A percentile compares a stretch with the other conserved stretches of the same genome.
Conservation (phyloP, 1,140 invertebrate genomes). For the Drosophila nikananu region DNA sequence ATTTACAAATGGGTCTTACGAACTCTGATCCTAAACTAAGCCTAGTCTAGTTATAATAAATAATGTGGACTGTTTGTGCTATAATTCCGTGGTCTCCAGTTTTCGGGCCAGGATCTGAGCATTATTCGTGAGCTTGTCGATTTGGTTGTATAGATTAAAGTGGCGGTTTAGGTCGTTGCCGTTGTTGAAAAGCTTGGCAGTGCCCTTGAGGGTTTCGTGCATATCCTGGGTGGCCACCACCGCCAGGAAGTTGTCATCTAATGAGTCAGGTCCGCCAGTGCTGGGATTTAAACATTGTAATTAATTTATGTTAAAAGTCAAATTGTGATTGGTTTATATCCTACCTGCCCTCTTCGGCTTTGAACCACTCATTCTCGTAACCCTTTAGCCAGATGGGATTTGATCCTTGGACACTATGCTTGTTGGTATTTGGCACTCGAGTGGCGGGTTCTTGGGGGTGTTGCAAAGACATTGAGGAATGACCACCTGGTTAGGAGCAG, state of each 20-base stretch:
- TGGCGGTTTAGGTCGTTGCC: constrained; percentile 87
- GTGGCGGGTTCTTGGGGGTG: constrained; percentile 82
- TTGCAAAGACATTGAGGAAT: constrained; percentile 73
- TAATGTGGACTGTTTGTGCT: constrained; percentile 45
- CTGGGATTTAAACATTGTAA: constrained; percentile 20
- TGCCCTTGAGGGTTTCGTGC: constrained; percentile 80
- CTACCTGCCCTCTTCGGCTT: constrained; percentile 92
- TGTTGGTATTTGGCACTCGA: constrained; percentile 96
- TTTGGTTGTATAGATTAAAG: constrained; percentile 89
- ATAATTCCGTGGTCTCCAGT: constrained; percentile 92
- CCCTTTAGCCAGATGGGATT: constrained; percentile 98
- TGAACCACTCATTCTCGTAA: constrained; percentile 98
- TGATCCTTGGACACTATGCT: constrained; percentile 96
- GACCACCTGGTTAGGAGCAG: constrained; percentile 41
- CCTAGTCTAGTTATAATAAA: constrained; percentile 56
- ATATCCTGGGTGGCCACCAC: constrained; percentile 70
- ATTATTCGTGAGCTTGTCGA: constrained; percentile 87
- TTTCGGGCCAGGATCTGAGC: constrained; percentile 89
- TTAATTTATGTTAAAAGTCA: neutral
- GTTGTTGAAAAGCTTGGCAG: constrained; percentile 85
- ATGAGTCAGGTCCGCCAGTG: constrained; percentile 92
- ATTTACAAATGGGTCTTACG: constrained; percentile 51
- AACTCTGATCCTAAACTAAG: constrained; percentile 18
- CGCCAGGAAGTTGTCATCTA: constrained; percentile 91
- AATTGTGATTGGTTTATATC: neutral